These are phyloP conservation scores for Archivesica marissinica DNA, from an alignment of 1,140 invertebrate species.

Conservation along the genomic window DNA sequence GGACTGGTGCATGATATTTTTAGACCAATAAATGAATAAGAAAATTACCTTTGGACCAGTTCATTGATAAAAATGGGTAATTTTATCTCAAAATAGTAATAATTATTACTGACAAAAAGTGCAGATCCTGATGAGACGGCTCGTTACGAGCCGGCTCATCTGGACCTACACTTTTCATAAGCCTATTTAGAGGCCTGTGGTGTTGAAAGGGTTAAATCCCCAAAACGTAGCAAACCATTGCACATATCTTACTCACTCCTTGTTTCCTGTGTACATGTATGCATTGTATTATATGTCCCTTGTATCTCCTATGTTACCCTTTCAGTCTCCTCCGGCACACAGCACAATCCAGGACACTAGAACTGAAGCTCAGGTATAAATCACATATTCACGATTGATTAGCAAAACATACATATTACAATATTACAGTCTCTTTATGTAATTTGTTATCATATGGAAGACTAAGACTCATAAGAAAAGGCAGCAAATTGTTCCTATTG, in stretches of 20 bases:
- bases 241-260: not conserved
- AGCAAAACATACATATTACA: too few species aligned
- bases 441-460: not conserved
- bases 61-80: too few species aligned
- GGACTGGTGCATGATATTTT: too few species aligned
- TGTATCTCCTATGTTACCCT: not conserved
- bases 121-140: not conserved
- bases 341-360: not conserved
- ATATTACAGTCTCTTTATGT: too few species aligned
- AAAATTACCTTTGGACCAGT: too few species aligned
- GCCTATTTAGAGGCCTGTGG: not conserved
- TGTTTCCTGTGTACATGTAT: not conserved
- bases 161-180: not conserved
- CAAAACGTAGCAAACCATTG: not conserved
- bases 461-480: not conserved
- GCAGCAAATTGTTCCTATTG: not conserved
- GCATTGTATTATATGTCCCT: not conserved
- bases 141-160: not conserved
- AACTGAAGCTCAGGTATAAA: constrained; percentile 39
- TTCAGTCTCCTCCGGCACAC: not conserved
- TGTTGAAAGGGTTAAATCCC: not conserved
- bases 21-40: too few species aligned
- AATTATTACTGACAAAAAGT: not conserved
- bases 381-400: not conserved
- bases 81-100: too few species aligned